Base-by-base conservation (phyloP, 1,140 invertebrate species). In the Druon quercuslanigerum region DNA sequence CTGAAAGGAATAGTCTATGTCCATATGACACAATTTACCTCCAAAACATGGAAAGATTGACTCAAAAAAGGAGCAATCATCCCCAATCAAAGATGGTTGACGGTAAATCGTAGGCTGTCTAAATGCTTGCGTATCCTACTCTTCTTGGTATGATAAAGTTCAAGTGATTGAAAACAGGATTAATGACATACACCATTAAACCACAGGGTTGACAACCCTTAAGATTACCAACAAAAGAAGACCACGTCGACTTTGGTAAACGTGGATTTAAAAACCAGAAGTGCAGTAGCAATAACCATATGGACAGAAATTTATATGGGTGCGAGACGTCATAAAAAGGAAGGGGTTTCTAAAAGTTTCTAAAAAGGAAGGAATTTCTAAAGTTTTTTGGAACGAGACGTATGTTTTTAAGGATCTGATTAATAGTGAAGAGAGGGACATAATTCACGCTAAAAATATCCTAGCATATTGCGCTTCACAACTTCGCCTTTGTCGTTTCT, bases 1-100 rank as follows among this genome's bases (percentile, higher is more conserved):
- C 33, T 56, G 0, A 72, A 72, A 19, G 50, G n/a, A 4, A 72
- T 82, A 2, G 25, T 33, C 0, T 51, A 50, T 16, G 74, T 71
- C 46, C 46, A 78, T 51, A 72, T 73, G 2, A 75, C 77, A 14
- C 77, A 79, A 54, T 79, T 75, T 16, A 75, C 74, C n/a, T 17
- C 60, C 6, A 7, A 14, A 0, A 51, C 14, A 14, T 75, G 74
- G 74, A 75, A 3, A 16, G 20, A 70, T 1, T 33, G 17, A 20
- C 51, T 75, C 4, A 12, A 51, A 0, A 14, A 19, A 11, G 60
- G 51, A 3, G 5, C 11, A 12, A 75, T 75, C 73, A 74, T 11
- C 73, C 73, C 0, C 52, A 60, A 16, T 7, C 52, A 0, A 74
- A 74, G n/a, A 51, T 74, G 4, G 54, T 40, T 0, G 73, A 74